A percentile compares a stretch with the other conserved stretches of the same genome.
Conservation (phyloP, 2,888 invertebrate species). For the Minunthozetes semirufus region DNA sequence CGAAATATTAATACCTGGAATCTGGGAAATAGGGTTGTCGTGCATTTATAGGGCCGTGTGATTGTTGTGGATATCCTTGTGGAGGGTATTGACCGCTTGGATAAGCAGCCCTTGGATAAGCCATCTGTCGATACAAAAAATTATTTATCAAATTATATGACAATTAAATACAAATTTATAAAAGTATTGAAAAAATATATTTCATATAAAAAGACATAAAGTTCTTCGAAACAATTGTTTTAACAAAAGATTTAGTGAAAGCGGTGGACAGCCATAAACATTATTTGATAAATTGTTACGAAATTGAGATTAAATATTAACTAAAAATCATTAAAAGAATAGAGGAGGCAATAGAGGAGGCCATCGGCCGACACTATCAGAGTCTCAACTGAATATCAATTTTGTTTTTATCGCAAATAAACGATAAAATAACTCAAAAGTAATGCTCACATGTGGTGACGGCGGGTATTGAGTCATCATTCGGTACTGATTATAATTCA, state of each 20-base stretch:
- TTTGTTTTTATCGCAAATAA: not conserved
- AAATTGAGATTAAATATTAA: too few relatives aligned
- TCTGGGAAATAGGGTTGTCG: constrained; percentile 8
- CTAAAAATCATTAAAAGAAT: too few relatives aligned
- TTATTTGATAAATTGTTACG: too few relatives aligned
- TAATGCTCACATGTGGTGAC: constrained; percentile 24
- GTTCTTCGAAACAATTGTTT: not conserved
- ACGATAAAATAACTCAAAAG: too few relatives aligned
- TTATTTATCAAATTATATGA: not conserved
- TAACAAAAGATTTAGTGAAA: not conserved
- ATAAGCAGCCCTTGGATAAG: constrained; percentile 20
- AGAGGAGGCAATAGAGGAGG: too few relatives aligned
- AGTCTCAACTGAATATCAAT: not conserved
- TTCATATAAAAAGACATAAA: not conserved
- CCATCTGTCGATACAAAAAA: not conserved
- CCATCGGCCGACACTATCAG: too few relatives aligned
- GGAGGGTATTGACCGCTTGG: not conserved
- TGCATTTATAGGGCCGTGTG: not conserved
- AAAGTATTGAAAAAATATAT: not conserved
- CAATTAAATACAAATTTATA: not conserved
- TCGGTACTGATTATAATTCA: constrained; percentile 24
- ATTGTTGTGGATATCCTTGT: not conserved
- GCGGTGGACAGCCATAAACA: too few relatives aligned
- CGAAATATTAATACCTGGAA: not conserved
- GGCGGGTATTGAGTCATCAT: constrained; percentile 23